phyloP scores from a whole-genome alignment of 1,140 invertebrate genomes.

The Choristoneura fumiferana region DNA sequence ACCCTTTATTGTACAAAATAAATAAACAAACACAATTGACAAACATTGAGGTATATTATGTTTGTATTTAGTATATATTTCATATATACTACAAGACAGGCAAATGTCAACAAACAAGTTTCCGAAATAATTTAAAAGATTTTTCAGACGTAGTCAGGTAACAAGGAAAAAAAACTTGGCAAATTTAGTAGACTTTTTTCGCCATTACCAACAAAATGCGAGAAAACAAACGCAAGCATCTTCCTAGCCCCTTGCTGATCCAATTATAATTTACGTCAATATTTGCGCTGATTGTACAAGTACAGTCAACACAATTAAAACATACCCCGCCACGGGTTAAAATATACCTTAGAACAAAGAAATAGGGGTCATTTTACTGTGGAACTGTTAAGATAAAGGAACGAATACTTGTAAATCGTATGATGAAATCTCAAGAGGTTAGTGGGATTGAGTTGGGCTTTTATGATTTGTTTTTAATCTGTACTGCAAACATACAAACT shows the following conservation, averaged over 20 bases:
- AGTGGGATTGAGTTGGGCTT: no score
- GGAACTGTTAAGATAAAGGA: conserved; percentile 3
- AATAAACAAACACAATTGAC: no score
- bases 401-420: neutral
- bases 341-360: conserved; percentile 21
- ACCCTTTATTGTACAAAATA: no score
- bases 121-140: no score
- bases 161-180: conserved; percentile 37
- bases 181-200: conserved; percentile 27
- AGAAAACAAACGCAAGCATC: conserved; percentile 35
- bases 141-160: no score
- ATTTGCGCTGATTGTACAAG: conserved; percentile 35
- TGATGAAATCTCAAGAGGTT: neutral
- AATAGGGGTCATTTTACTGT: neutral
- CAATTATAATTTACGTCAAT: conserved; percentile 60
- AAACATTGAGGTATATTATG: no score
- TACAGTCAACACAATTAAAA: conserved; percentile 16
- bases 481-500: no score
- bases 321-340: neutral
- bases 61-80: no score
- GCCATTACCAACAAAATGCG: conserved; percentile 28
- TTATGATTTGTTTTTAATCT: no score
- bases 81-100: no score
- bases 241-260: conserved; percentile 28
- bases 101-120: no score